These are phyloP conservation scores for Austrolebias charrua DNA, from an alignment of 2,797 vertebrate species.

Conservation along the genomic window DNA sequence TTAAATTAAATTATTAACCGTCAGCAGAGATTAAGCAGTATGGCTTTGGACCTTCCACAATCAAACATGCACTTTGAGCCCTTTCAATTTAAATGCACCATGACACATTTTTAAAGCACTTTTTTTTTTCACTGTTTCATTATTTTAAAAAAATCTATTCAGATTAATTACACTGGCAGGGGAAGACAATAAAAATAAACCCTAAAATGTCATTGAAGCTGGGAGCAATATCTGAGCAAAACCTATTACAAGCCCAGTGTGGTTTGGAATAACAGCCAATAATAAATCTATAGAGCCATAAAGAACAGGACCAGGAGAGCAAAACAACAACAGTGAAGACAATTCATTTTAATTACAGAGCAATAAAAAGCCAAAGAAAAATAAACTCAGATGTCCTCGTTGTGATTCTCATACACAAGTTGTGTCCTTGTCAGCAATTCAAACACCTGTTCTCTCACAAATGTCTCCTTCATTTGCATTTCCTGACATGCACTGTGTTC, in stretches of 20 bases:
- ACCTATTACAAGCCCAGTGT: constrained; percentile 55
- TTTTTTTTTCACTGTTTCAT: constrained; percentile 19
- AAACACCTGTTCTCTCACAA: constrained; percentile 62
- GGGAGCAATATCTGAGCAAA: constrained; percentile 34
- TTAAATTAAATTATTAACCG: too few species aligned
- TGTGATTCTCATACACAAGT: constrained; percentile 38
- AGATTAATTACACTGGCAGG: constrained; percentile 46
- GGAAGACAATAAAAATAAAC: constrained; percentile 48
- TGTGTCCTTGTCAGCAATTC: constrained; percentile 67
- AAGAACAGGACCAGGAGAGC: constrained; percentile 43
- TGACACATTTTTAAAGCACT: constrained; percentile 29
- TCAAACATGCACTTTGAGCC: constrained; percentile 46
- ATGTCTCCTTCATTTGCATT: constrained; percentile 56
- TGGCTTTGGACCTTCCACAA: constrained; percentile 28
- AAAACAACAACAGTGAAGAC: constrained; percentile 62
- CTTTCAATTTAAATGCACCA: constrained; percentile 45
- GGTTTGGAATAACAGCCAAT: constrained; percentile 59
- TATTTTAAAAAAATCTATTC: constrained; percentile 29
- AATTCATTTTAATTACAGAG: constrained; percentile 70
- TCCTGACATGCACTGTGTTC: constrained; percentile 30
- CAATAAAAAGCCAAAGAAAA: constrained; percentile 65
- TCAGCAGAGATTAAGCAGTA: constrained; percentile 38
- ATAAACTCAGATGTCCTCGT: constrained; percentile 41
- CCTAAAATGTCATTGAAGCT: constrained; percentile 35
- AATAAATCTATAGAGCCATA: constrained; percentile 69